Conservation (phyloP, 2,888 invertebrate genomes). For the Idaea dimidiata region DNA sequence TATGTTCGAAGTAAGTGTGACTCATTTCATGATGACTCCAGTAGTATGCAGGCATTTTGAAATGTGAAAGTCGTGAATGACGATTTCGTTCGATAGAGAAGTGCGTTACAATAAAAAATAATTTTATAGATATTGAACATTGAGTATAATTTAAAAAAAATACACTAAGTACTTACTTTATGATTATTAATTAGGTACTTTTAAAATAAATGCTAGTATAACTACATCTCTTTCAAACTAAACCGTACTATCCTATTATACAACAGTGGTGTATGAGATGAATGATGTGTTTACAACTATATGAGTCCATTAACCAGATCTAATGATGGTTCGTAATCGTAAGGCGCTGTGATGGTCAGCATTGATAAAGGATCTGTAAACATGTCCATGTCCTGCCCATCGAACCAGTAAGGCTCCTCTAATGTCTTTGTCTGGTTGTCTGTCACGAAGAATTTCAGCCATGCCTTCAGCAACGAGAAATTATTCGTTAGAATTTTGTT, state of each 20-base stretch:
- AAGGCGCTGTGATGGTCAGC: constrained; percentile 55
- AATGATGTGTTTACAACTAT: constrained; percentile 55
- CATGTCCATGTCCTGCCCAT: constrained; percentile 59
- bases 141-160: constrained; percentile 10
- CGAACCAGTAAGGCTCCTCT: constrained; percentile 75
- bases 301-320: constrained; percentile 77
- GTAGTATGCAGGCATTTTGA: constrained; percentile 4
- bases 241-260: constrained; percentile 41
- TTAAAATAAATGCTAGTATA: constrained; percentile 36
- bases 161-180: too few species aligned
- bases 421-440: constrained; percentile 74
- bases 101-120: constrained; percentile 13
- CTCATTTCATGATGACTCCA: constrained; percentile 2
- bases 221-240: constrained; percentile 57
- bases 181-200: too few species aligned
- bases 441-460: constrained; percentile 81
- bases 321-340: constrained; percentile 66
- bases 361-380: constrained; percentile 66
- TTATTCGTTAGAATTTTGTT: constrained; percentile 47
- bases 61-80: constrained; percentile 5
- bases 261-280: constrained; percentile 53
- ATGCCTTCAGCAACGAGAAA: constrained; percentile 77
- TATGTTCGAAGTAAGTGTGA: not conserved
- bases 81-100: constrained; percentile 53
- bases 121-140: not conserved